Base-by-base conservation (phyloP, 2,888 invertebrate genomes). In the Agonopterix alstromeriana region DNA sequence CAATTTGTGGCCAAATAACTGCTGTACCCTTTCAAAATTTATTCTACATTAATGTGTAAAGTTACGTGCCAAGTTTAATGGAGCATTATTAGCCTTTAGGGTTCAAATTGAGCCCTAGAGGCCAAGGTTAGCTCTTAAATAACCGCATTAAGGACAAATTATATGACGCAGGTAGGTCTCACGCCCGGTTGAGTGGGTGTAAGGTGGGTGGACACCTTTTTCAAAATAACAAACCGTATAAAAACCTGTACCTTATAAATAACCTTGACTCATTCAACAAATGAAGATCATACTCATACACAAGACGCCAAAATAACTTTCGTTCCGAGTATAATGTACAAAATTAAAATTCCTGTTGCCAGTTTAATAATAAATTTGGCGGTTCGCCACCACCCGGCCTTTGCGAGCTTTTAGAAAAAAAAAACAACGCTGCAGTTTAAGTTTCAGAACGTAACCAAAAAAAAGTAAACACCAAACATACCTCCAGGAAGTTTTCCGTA, bases 301-400 rank as follows among this genome's bases (percentile, higher is more conserved):
- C 40, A 9, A 35, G 17, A 44, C 10, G 17, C 45, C 50, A 68
- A 74, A 82, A 82, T 82, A 81, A 63, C 68, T 59, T 66, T 61
- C 61, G 38, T 38, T 38, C 60, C 61, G 58, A 67, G 63, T 57
- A 63, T 60, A 54, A 54, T 50, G 69, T 57, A 66, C 70, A 74
- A 81, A 77, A 73, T 73, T 72, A 67, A 77, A 81, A 77, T 79
- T 75, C 76, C 72, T 69, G 58, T 58, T 55, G 56, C 61, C 38
- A 38, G 68, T 67, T 73, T 78, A 81, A 78, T 82, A 79, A 81
- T 83, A 85, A 61, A 79, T 70, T 73, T 86, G 86, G 86, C 86
- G 65, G 67, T 58, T 48, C 61, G 85, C 86, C 86, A 83, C 69
- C 67, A 65, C 38, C n/a, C 63, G 58, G 60, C 50, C 54, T 53